Evolutionary conservation across 2,888 invertebrate species (phyloP), one percentile per base, ranked within the genome.

Genomic region (Podotricha telesiphe): DNA sequence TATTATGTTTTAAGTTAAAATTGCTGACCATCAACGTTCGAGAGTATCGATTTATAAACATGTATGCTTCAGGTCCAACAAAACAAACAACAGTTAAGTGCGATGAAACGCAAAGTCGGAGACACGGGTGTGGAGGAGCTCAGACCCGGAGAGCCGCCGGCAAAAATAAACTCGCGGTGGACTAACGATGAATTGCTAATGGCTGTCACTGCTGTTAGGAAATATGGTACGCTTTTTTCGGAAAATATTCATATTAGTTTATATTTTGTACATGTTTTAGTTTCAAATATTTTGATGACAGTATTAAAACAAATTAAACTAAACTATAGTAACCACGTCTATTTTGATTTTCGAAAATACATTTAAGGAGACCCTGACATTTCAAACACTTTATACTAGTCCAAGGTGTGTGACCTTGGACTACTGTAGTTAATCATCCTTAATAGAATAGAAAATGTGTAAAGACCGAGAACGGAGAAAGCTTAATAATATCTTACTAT

Each of bases 71-170:
- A 98, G 98, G 98, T 99, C 68, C 99, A 99, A 88, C 96, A 96
- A 77, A 98, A 98, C 88, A 98, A 99, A 83, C 99, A 99, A 87
- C 95, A 96, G 81, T 95, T 98, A 75, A 98, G 98, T 82, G 95
- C 97, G 56, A 93, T 97, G 83, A 97, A 97, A 86, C 95, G 96
- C 69, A 97, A 97, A 88, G 96, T 93, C 93, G 79, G 93, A 86
- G 92, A 92, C 67, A 73, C 85, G 1, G 91, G 91, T 0, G 91
- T 96, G 28, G 95, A 96, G 69, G 95, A 95, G 67, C 86, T 95
- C 67, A 93, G 95, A 80, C 93, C 94, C 48, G 93, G 93, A 1
- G 95, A 96, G 79, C 94, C 94, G 10, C 94, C 94, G 15, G 94
- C 94, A 77, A 96, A 97, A 78, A 95, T 97, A 64, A 97, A 97